phyloP scores from a whole-genome alignment of 2,888 invertebrate species.

The Stenoptilia bipunctidactyla region DNA sequence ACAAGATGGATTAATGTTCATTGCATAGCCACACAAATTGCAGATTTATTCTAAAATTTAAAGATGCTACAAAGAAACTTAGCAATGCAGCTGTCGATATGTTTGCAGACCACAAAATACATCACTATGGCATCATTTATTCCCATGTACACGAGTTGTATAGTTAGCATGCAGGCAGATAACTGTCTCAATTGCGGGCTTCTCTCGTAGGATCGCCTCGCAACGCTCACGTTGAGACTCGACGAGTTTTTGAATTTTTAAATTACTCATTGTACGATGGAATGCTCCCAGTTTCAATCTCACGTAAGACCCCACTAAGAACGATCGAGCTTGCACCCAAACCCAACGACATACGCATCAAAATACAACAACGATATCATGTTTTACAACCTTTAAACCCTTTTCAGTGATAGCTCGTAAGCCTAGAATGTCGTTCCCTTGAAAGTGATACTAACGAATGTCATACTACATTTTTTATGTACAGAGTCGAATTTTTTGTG shows the following conservation, averaged over 20 bases:
- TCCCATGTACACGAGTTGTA: not conserved
- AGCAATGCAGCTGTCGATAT: too few species aligned
- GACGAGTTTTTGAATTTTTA: constrained; percentile 73
- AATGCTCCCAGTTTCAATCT: constrained; percentile 49
- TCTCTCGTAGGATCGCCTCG: constrained; percentile 56
- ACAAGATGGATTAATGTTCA: too few species aligned
- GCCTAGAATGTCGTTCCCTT: constrained; percentile 54
- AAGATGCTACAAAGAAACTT: too few species aligned
- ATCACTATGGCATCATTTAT: too few species aligned
- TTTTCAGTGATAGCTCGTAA: constrained; percentile 35
- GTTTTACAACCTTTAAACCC: constrained; percentile 30
- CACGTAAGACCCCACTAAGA: constrained; percentile 25
- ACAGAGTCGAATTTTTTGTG: constrained; percentile 55
- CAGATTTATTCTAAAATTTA: too few species aligned
- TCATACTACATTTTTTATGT: constrained; percentile 62
- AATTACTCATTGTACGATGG: constrained; percentile 72
- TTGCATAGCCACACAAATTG: too few species aligned
- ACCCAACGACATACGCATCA: constrained; percentile 37
- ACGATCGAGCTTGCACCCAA: constrained; percentile 50
- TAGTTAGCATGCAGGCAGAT: constrained; percentile 36
- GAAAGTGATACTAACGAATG: constrained; percentile 60
- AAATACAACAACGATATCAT: constrained; percentile 28
- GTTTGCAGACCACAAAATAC: too few species aligned
- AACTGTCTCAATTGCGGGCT: constrained; percentile 63
- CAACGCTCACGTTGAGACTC: constrained; percentile 50